These are phyloP conservation scores for Caenorhabditis afra DNA, from an alignment of 2,888 invertebrate species.

Conservation along the genomic window DNA sequence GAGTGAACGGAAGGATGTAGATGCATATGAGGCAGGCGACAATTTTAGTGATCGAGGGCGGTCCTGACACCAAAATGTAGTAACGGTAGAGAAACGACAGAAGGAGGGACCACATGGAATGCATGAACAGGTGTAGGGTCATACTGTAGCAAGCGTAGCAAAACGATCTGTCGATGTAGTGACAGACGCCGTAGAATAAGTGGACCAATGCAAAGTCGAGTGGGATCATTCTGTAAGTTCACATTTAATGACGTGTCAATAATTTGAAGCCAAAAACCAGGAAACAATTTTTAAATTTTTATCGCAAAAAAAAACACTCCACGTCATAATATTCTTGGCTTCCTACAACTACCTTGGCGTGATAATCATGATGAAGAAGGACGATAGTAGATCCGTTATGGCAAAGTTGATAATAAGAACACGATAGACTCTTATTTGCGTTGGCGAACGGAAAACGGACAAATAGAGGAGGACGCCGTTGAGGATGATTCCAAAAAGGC, in stretches of 20 bases:
- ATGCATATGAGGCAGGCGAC: background rate
- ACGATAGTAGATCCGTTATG: constrained; percentile 29
- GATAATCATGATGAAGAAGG: constrained; percentile 32
- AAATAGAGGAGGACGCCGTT: constrained; percentile 30
- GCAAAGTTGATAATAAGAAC: constrained; percentile 49
- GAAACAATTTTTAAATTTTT: too few relatives aligned
- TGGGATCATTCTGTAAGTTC: constrained; percentile 40
- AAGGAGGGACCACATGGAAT: constrained; percentile 42
- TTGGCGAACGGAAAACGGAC: constrained; percentile 37
- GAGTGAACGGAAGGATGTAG: constrained; percentile 40
- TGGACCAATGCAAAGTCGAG: constrained; percentile 39
- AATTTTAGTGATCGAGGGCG: constrained; percentile 17
- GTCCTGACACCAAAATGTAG: constrained; percentile 25
- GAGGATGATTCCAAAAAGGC: constrained; percentile 23
- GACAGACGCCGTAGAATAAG: constrained; percentile 40
- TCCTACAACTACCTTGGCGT: constrained; percentile 18
- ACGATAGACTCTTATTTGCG: constrained; percentile 44
- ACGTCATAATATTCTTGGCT: too few relatives aligned
- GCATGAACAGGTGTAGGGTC: constrained; percentile 39
- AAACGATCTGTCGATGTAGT: background rate
- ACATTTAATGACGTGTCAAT: too few relatives aligned
- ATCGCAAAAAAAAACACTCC: too few relatives aligned
- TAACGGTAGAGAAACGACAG: constrained; percentile 40
- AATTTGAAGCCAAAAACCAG: too few relatives aligned
- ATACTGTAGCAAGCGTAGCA: constrained; percentile 36